Conservation (phyloP, 2,888 invertebrate species). For the Tricholauxania praeusta region DNA sequence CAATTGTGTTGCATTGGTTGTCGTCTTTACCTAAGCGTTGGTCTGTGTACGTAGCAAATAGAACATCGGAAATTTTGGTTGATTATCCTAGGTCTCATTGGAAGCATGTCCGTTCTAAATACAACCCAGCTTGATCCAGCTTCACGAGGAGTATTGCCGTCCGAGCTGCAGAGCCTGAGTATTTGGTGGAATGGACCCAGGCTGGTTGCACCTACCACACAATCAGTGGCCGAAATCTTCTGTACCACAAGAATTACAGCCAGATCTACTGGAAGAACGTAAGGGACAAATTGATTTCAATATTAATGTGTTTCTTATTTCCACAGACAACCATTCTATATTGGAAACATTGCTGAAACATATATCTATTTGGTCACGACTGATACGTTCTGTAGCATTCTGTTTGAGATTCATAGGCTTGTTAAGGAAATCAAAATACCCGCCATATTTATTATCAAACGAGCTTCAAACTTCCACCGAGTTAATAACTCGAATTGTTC, state of each 20-base stretch:
- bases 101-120: conserved; percentile 8
- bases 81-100: not conserved
- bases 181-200: not conserved
- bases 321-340: not conserved
- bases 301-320: conserved; percentile 8
- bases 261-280: conserved; percentile 6
- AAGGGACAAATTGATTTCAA: not conserved
- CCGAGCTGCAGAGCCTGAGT: not conserved
- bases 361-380: not conserved
- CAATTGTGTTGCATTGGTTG: not conserved
- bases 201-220: not conserved
- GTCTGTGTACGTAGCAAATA: not conserved
- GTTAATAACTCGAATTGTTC: not conserved
- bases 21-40: not conserved
- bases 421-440: not conserved
- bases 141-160: not conserved
- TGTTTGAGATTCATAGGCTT: conserved; percentile 2
- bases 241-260: not conserved
- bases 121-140: conserved; percentile 18
- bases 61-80: conserved; percentile 14
- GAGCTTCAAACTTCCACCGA: not conserved
- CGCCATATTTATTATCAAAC: not conserved
- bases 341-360: not conserved
- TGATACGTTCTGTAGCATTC: not conserved
- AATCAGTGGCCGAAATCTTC: not conserved